Base-by-base conservation (phyloP, 2,113 vertebrate genomes). In the Genyomyrus donnyi region DNA sequence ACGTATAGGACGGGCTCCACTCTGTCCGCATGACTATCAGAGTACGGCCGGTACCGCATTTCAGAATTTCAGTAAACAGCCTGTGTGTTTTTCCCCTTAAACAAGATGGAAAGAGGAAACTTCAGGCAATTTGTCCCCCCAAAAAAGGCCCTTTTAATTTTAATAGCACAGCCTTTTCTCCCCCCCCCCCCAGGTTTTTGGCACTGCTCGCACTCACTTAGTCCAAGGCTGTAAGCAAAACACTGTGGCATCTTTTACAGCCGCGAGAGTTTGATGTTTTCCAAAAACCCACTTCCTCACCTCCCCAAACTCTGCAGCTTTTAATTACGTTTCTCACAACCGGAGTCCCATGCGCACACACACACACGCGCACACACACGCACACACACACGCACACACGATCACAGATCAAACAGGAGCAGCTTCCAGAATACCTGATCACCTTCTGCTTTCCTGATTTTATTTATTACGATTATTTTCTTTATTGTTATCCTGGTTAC, bases 401-500 rank as follows among this genome's bases (percentile, higher is more conserved):
- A 87, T 46, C 11, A 87, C 24, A 52, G 49, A 53, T 15, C 42
- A 48, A 48, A 48, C 21, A 42, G 83, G 19, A 46, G 45, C 17
- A 95, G 94, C 89, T 92, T 92, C 91, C 62, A 91, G 95, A 95
- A 95, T 95, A 94, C 94, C 92, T 95, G 96, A 97, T 95, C 95
- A 94, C 93, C 95, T 91, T 80, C 77, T n/a, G 74, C 39, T 11
- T 45, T 92, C 93, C 94, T 95, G 94, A 92, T 95, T 91, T 90
- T 91, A 89, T 62, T 70, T 93, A 13, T 49, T 87, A 10, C 86
- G 66, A 87, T 88, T 93, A 90, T 91, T 56, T 91, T 90, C 92
- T 89, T 93, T 90, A 91, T 92, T 93, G 90, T 92, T 48, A 2
- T 48, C 50, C 45, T 49, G 96, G 97, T 98, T 98, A 99, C 98